A percentile compares a stretch with the other conserved stretches of the same genome.
phyloP scores from a whole-genome alignment of 2,888 invertebrate genomes.

The Eudemis profundana region DNA sequence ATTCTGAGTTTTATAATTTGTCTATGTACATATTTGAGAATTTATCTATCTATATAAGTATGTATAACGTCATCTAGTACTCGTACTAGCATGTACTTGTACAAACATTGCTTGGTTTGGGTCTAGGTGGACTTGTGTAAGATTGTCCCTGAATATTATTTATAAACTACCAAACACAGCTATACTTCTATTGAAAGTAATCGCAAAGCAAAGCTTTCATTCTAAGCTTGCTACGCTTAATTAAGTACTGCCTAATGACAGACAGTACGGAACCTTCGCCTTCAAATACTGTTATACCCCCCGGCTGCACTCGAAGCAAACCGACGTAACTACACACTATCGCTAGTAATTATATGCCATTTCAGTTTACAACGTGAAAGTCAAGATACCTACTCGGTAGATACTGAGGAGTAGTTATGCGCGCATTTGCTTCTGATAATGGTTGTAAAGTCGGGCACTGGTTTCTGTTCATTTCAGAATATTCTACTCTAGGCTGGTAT shows the following conservation, averaged over 20 bases:
- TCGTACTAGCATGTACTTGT: too few relatives aligned
- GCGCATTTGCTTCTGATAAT: slow-evolving; percentile 7
- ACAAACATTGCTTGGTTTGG: too few relatives aligned
- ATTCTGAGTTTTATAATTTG: too few relatives aligned
- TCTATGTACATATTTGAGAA: too few relatives aligned
- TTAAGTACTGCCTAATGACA: slow-evolving; percentile 28
- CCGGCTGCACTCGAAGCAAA: slow-evolving; percentile 1
- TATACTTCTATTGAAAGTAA: not conserved
- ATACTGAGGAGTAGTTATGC: not conserved
- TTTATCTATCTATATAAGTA: too few relatives aligned
- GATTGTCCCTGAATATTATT: too few relatives aligned
- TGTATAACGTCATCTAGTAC: too few relatives aligned
- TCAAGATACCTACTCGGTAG: not conserved
- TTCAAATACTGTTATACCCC: slow-evolving; percentile 27
- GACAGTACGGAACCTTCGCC: slow-evolving; percentile 30
- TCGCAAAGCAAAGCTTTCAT: slow-evolving; percentile 25
- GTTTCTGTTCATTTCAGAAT: not conserved
- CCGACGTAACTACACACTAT: not conserved
- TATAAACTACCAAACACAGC: too few relatives aligned
- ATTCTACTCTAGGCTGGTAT: too few relatives aligned
- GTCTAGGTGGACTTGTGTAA: too few relatives aligned
- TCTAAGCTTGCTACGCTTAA: slow-evolving; percentile 21
- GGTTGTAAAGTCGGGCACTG: not conserved
- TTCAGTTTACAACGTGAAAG: not conserved
- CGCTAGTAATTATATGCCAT: not conserved